These are phyloP conservation scores for Cataglyphis hispanica DNA, from an alignment of 1,140 invertebrate genomes.

Conservation along the genomic window DNA sequence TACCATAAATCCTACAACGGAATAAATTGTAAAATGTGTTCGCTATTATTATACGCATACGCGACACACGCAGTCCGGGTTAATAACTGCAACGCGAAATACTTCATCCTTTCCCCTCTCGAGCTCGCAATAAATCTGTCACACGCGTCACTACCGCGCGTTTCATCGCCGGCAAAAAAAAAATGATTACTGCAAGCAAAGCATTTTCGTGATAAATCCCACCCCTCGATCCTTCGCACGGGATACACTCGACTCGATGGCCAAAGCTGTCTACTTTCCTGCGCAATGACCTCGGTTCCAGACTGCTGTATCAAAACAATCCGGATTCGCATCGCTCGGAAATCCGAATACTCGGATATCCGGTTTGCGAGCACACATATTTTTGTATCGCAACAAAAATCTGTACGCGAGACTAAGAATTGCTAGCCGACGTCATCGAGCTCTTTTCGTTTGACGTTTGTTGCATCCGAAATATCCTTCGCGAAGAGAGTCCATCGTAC, in stretches of 20 bases:
- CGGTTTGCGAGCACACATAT: background rate
- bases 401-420: conserved; percentile 8
- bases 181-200: conserved; percentile 59
- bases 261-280: conserved; percentile 41
- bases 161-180: conserved; percentile 60
- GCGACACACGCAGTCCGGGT: background rate
- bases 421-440: conserved; percentile 9
- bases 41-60: conserved; percentile 55
- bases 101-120: background rate
- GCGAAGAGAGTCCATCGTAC: background rate
- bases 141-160: conserved; percentile 53
- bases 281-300: conserved; percentile 1
- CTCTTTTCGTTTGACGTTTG: conserved; percentile 9
- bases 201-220: conserved; percentile 62
- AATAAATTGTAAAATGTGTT: conserved; percentile 63
- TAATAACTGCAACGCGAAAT: conserved; percentile 45
- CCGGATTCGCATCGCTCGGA: conserved; percentile 39
- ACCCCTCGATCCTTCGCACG: conserved; percentile 51
- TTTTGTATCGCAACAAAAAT: conserved; percentile 8
- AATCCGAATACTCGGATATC: conserved; percentile 40
- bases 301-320: conserved; percentile 20
- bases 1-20: conserved; percentile 58
- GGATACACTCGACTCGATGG: conserved; percentile 28
- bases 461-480: background rate
- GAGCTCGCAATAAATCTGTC: conserved; percentile 59